These are phyloP conservation scores for Cactoblastis cactorum DNA, from an alignment of 2,888 invertebrate genomes.

Conservation along the genomic window DNA sequence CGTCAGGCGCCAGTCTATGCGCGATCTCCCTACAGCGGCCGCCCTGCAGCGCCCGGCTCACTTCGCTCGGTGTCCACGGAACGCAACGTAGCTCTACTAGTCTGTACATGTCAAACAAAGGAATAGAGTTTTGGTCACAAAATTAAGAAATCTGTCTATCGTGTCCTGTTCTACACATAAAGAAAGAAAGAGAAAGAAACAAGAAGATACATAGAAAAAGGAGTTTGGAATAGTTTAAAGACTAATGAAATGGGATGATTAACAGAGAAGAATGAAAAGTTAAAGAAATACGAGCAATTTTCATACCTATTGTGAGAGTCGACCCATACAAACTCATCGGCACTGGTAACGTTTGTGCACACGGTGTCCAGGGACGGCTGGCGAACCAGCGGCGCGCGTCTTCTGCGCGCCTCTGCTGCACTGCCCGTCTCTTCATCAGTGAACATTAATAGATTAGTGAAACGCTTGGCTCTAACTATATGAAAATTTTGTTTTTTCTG, in stretches of 20 bases:
- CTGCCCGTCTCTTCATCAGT: conserved; percentile 56
- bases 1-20: conserved; percentile 89
- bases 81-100: conserved; percentile 92
- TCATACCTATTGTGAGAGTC: conserved; percentile 89
- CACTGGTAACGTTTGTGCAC: conserved; percentile 93
- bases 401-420: conserved; percentile 77
- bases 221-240: too few relatives aligned
- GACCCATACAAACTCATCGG: conserved; percentile 96
- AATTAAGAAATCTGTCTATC: too few relatives aligned
- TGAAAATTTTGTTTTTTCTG: too few relatives aligned
- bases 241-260: too few relatives aligned
- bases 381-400: conserved; percentile 78
- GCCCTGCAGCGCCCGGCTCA: conserved; percentile 88
- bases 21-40: conserved; percentile 90
- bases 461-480: too few relatives aligned
- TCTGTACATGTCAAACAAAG: too few relatives aligned
- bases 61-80: conserved; percentile 94
- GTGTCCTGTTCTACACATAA: too few relatives aligned
- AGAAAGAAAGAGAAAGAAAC: too few relatives aligned
- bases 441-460: too few relatives aligned
- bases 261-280: too few relatives aligned
- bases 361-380: conserved; percentile 93
- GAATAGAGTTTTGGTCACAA: too few relatives aligned
- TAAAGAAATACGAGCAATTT: not conserved
- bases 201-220: too few relatives aligned